Percentiles rank a stretch among this genome's conserved stretches.
Conservation (phyloP, 2,888 invertebrate species). For the Rugalucina vietnamica region DNA sequence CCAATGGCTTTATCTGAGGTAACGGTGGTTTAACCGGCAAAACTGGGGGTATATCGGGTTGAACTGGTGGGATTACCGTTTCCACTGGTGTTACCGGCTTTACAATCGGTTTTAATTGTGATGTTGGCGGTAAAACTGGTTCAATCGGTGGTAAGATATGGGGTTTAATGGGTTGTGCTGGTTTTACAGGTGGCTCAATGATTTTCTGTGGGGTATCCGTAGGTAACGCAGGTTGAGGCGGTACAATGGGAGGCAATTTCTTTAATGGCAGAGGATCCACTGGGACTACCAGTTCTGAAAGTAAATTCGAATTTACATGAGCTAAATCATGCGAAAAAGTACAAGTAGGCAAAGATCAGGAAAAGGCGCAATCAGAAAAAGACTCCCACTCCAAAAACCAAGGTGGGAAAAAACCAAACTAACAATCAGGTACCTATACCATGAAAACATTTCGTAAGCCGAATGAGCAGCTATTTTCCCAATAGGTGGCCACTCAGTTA, state of each 20-base stretch:
- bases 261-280: not conserved
- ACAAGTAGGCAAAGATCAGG: too few relatives aligned
- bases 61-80: too few relatives aligned
- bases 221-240: not conserved
- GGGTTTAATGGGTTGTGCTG: not conserved
- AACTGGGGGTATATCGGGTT: too few relatives aligned
- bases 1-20: not conserved
- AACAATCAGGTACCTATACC: not conserved
- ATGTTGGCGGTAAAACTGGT: too few relatives aligned
- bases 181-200: not conserved
- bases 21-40: too few relatives aligned
- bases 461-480: not conserved
- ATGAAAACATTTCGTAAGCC: not conserved
- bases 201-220: not conserved
- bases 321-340: not conserved
- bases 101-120: too few relatives aligned
- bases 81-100: too few relatives aligned
- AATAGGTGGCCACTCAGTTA: not conserved
- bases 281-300: not conserved
- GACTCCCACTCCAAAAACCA: not conserved
- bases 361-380: not conserved
- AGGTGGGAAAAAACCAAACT: not conserved
- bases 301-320: not conserved
- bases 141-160: too few relatives aligned
- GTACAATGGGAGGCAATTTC: not conserved